Evolutionary conservation across 2,113 vertebrate species (phyloP), one percentile per base, ranked within the genome.

Genomic region (Eudyptes chrysolophus): DNA sequence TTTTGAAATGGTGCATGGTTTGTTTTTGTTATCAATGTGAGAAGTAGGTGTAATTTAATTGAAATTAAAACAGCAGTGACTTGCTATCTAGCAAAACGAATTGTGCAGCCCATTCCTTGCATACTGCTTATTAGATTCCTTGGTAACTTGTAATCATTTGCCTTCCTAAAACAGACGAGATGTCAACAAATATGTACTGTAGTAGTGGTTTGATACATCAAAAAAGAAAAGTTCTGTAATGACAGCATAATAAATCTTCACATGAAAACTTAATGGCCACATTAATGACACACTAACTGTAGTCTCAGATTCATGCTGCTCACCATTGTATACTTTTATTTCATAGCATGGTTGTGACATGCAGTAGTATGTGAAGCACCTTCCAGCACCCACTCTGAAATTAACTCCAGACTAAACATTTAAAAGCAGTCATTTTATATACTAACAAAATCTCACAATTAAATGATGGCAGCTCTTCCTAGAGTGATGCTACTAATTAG

Each of bases 131-230:
- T 97, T 97, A 97, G 98, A 98, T 96, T 97, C 98, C 98, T 97
- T 98, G 98, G 98, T 96, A 98, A 98, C 96, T 75, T 87, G 89
- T 96, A 97, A 98, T 97, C 96, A 92, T 97, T 98, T 97, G 90
- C 97, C 97, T 97, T 97, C 87, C 89, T 96, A 96, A 98, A 98
- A 98, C 94, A 98, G 97, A 98, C 97, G 97, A 97, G 96, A 98
- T 98, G 96, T 96, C 98, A 98, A 97, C 97, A 98, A 97, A 98
- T 97, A 97, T 88, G 92, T 68, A 94, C 71, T 76, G 40, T 91
- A 97, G 94, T 95, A 97, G 94, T 78, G 82, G 94, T 79, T 97
- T 97, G 97, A 98, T 98, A 96, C 92, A 98, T 97, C 92, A 97
- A 87, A 92, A 96, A 96, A 85, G 72, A 93, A 98, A 97, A 98